A percentile compares a stretch with the other conserved stretches of the same genome.
Evolutionary conservation across 2,888 invertebrate genomes (phyloP).

Genomic region (Apamea anceps): DNA sequence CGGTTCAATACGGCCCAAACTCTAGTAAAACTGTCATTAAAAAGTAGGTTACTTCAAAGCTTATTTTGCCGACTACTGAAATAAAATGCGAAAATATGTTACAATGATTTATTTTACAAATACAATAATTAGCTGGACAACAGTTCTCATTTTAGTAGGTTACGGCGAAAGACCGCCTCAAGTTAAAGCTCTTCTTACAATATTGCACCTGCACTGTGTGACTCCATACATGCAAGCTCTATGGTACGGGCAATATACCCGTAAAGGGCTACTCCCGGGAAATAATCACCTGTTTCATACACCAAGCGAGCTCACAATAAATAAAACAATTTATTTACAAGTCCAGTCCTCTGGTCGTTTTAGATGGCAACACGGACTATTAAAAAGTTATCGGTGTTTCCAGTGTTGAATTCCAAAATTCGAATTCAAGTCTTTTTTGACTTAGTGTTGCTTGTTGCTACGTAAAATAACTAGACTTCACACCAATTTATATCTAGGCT

Average conservation of each 20-base stretch:
- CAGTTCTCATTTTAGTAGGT: slow-evolving; percentile 78
- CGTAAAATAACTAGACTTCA: slow-evolving; percentile 39
- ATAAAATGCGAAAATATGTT: slow-evolving; percentile 67
- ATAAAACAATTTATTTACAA: slow-evolving; percentile 51
- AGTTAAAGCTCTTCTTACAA: slow-evolving; percentile 80
- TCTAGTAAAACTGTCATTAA: neutral
- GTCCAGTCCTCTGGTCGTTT: slow-evolving; percentile 21
- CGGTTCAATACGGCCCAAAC: neutral
- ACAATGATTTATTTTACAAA: slow-evolving; percentile 82
- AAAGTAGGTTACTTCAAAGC: neutral
- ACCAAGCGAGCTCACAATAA: slow-evolving; percentile 47
- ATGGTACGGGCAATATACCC: slow-evolving; percentile 30
- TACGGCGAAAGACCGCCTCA: slow-evolving; percentile 71
- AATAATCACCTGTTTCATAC: slow-evolving; percentile 33
- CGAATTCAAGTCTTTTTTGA: slow-evolving; percentile 21
- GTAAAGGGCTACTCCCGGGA: slow-evolving; percentile 14
- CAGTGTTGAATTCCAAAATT: slow-evolving; percentile 12
- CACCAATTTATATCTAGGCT: slow-evolving; percentile 36
- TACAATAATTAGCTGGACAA: slow-evolving; percentile 81
- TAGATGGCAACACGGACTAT: slow-evolving; percentile 50
- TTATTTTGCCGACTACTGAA: slow-evolving; percentile 6
- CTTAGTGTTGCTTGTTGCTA: slow-evolving; percentile 53
- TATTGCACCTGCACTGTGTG: slow-evolving; percentile 72
- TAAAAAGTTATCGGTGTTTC: neutral
- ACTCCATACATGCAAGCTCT: slow-evolving; percentile 42